Evolutionary conservation across 1,140 invertebrate species (phyloP).

Genomic region (Diprion similis): DNA sequence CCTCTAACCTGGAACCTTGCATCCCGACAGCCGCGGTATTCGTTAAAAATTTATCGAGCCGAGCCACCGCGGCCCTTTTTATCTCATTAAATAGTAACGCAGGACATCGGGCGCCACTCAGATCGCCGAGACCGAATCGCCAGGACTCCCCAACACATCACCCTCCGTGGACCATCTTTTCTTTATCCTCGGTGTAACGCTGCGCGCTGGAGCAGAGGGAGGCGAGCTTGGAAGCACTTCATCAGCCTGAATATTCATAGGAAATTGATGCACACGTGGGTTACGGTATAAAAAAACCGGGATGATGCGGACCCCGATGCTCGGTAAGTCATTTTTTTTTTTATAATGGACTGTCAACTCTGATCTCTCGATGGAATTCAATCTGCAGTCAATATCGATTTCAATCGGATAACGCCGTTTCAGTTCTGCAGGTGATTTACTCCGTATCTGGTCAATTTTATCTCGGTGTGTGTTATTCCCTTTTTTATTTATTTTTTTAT

Average conservation of each 20-base stretch:
- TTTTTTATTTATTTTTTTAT: conserved; percentile 16
- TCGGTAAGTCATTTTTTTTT: conserved; percentile 40
- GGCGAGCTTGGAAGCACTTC: not conserved
- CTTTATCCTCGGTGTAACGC: not conserved
- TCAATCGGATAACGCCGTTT: conserved; percentile 54
- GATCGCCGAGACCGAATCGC: not conserved
- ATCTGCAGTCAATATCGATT: conserved; percentile 60
- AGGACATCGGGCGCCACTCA: conserved; percentile 11
- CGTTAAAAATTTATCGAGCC: conserved; percentile 51
- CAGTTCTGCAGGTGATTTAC: conserved; percentile 55
- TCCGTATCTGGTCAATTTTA: conserved; percentile 31
- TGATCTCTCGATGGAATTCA: conserved; percentile 42
- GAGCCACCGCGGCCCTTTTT: conserved; percentile 48
- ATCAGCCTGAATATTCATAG: too few species aligned
- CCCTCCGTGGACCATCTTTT: not conserved
- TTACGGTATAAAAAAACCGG: too few species aligned
- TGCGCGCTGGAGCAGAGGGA: not conserved
- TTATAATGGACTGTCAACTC: conserved; percentile 10
- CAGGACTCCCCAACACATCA: conserved; percentile 14
- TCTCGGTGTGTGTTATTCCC: conserved; percentile 22
- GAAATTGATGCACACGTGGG: too few species aligned
- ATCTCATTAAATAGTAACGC: conserved; percentile 55
- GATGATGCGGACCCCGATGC: not conserved
- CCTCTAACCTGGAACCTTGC: conserved; percentile 40
- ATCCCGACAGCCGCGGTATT: not conserved